phyloP scores from a whole-genome alignment of 2,797 vertebrate species.

The Ptychadena robeensis region DNA sequence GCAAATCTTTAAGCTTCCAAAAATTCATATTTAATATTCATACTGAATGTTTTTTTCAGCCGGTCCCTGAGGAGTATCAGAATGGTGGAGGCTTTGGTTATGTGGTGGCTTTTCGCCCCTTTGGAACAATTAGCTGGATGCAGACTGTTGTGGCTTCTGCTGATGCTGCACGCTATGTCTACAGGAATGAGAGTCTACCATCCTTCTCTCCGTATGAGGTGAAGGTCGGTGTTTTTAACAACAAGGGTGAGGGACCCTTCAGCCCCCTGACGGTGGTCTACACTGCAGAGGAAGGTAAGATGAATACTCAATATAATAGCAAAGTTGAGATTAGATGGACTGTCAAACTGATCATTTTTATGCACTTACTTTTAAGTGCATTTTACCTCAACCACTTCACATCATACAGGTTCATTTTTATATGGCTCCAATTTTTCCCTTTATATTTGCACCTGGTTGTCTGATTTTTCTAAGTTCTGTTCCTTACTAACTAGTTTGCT shows the following conservation, averaged over 20 bases:
- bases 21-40: too few species aligned
- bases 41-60: conserved; percentile 71
- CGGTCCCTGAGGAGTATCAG: conserved; percentile 94
- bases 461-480: too few species aligned
- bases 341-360: neutral
- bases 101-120: conserved; percentile 92
- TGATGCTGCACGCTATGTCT: conserved; percentile 88
- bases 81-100: conserved; percentile 94
- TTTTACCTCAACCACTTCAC: too few species aligned
- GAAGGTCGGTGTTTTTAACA: conserved; percentile 96
- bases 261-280: conserved; percentile 87
- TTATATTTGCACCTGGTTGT: too few species aligned
- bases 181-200: conserved; percentile 92
- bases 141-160: conserved; percentile 92
- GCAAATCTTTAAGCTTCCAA: too few species aligned
- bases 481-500: too few species aligned
- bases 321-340: neutral
- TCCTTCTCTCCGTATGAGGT: conserved; percentile 95
- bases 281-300: conserved; percentile 94
- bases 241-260: conserved; percentile 93
- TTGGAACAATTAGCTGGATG: conserved; percentile 91
- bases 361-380: too few species aligned
- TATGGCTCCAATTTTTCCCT: too few species aligned
- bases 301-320: neutral
- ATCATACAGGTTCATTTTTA: too few species aligned